Conservation (phyloP, 2,797 vertebrate species). For the Netta rufina region DNA sequence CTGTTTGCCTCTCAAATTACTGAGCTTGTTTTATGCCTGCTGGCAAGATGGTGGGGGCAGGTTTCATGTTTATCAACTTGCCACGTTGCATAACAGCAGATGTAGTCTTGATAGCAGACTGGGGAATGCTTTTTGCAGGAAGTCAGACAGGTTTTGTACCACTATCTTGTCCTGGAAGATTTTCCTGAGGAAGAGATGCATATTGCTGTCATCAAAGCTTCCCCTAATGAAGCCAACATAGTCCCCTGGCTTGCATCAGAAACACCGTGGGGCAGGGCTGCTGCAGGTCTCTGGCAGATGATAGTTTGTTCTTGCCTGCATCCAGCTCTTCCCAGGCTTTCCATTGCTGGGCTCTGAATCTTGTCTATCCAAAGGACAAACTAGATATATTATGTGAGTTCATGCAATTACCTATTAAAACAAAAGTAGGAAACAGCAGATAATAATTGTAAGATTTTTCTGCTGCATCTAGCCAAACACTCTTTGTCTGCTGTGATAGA, state of each 20-base stretch:
- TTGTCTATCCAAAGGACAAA: not conserved
- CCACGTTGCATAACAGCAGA: accelerated
- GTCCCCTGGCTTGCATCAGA: not conserved
- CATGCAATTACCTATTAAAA: not conserved
- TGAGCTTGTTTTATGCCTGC: not conserved
- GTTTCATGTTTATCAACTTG: not conserved
- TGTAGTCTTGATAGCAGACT: accelerated
- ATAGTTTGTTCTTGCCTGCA: not conserved
- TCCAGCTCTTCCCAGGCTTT: not conserved
- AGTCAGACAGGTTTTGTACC: not conserved
- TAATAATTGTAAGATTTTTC: not conserved
- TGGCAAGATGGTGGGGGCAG: not conserved
- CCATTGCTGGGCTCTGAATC: not conserved
- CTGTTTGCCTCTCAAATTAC: not conserved
- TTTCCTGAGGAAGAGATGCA: not conserved
- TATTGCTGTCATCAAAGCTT: not conserved
- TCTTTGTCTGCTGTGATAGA: not conserved
- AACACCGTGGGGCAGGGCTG: not conserved
- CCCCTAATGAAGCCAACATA: not conserved
- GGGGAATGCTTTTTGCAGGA: not conserved
- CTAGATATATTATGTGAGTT: accelerated
- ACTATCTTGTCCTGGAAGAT: not conserved
- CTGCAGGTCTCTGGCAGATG: not conserved
- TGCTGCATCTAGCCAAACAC: not conserved
- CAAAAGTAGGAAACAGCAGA: not conserved